Conservation (phyloP, 2,797 vertebrate species). For the Gadopsis marmoratus region DNA sequence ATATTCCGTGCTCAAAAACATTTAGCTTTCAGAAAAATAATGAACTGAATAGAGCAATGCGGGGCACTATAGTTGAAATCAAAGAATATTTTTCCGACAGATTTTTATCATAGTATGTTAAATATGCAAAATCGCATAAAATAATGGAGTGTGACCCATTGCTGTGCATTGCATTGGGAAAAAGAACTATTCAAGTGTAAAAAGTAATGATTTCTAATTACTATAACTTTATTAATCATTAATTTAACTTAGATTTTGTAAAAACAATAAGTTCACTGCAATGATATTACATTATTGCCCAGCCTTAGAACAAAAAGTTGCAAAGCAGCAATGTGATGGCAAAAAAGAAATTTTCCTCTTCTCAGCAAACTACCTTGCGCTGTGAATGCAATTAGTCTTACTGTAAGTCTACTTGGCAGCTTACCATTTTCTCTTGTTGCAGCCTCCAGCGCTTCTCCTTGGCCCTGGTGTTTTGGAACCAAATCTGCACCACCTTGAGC, state of each 20-base stretch:
- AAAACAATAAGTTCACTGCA: too few relatives aligned
- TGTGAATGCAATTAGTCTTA: background rate
- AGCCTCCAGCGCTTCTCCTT: constrained; percentile 94
- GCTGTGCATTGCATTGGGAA: background rate
- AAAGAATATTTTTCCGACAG: background rate
- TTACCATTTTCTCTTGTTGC: constrained; percentile 88
- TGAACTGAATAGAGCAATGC: background rate
- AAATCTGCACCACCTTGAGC: constrained; percentile 95
- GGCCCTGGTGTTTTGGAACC: constrained; percentile 96
- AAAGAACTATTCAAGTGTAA: background rate
- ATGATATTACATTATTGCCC: background rate
- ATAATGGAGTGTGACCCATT: background rate
- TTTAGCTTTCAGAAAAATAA: background rate
- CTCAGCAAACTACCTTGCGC: background rate
- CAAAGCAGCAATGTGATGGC: background rate
- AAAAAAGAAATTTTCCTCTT: background rate
- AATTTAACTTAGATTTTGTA: too few relatives aligned
- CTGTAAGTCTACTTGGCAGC: background rate
- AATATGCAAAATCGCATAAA: background rate
- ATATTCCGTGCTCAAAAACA: background rate
- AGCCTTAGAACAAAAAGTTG: background rate
- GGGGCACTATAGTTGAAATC: background rate
- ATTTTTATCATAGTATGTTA: background rate
- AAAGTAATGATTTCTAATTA: background rate
- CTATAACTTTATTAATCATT: too few relatives aligned